Evolutionary conservation across 2,888 invertebrate species (phyloP).

Genomic region (Anthoptus insignis): DNA sequence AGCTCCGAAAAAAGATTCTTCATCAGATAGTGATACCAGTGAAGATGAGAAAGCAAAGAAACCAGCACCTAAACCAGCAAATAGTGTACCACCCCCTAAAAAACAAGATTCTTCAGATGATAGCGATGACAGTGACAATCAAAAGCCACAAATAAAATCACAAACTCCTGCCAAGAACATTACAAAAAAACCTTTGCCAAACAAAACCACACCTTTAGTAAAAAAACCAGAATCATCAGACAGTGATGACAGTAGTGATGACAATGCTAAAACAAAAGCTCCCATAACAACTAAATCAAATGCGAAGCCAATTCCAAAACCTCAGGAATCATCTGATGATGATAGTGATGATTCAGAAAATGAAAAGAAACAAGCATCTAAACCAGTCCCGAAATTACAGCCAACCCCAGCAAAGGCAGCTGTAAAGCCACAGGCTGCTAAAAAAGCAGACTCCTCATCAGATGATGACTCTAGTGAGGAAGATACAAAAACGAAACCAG

Average conservation of each 20-base stretch:
- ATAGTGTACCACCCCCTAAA: conserved; percentile 42
- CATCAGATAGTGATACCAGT: conserved; percentile 61
- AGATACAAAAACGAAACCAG: conserved; percentile 47
- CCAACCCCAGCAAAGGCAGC: conserved; percentile 12
- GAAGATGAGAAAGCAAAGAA: conserved; percentile 56
- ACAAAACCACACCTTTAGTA: conserved; percentile 39
- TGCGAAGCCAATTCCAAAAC: conserved; percentile 11
- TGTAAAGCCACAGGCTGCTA: conserved; percentile 50
- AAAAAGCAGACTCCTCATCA: conserved; percentile 65
- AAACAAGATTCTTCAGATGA: conserved; percentile 67
- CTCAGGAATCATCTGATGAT: conserved; percentile 52
- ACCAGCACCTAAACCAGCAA: conserved; percentile 38
- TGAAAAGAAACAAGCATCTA: conserved; percentile 58
- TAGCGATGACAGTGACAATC: conserved; percentile 60
- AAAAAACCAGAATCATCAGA: conserved; percentile 69
- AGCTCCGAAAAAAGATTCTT: conserved; percentile 54
- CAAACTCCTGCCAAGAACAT: conserved; percentile 35
- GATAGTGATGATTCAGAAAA: conserved; percentile 48
- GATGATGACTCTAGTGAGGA: conserved; percentile 58
- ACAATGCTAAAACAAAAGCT: conserved; percentile 55
- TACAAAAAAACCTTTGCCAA: conserved; percentile 51
- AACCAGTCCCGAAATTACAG: conserved; percentile 14
- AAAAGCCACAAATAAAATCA: conserved; percentile 52
- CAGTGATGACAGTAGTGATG: conserved; percentile 67
- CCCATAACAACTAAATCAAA: conserved; percentile 29